Evolutionary conservation across 2,888 invertebrate genomes (phyloP), one percentile per base, ranked within the genome.

Genomic region (Caenorhabditis imperialis): DNA sequence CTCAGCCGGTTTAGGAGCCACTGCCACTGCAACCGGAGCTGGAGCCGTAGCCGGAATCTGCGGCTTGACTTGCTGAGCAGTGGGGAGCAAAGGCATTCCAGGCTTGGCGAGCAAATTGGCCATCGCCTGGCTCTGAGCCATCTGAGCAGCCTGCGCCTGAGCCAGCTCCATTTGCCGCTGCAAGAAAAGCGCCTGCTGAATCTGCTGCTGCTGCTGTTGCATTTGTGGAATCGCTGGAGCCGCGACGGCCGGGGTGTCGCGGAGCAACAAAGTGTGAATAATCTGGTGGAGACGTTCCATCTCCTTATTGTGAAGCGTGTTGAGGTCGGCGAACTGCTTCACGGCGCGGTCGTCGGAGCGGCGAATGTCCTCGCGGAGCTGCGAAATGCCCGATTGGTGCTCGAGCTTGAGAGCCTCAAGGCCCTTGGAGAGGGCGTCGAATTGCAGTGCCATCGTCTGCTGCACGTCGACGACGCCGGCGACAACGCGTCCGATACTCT

Each of bases 381-480:
- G 62, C 2, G 71, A 7, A 33, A 74, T 63, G 1, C 73, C 55
- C 5, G 47, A 22, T 5, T 57, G 51, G 16, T 72, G 67, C 18
- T 77, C 77, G 3, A 73, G 33, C 77, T 72, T 76, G 27, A 79
- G 44, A 0, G 74, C 67, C 33, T 82, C 81, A 18, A 82, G 20
- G 10, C 71, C 53, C n/a, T 65, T 70, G 3, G 73, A 35, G 8
- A 82, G 55, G 4, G 53, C 30, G 4, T 73, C 44, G 44, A 77
- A 78, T 35, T 78, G 71, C 12, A 40, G 25, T 1, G 73, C 58
- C 42, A 78, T 50, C 6, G 60, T 54, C 42, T 79, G 73, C 51
- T 82, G 82, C 3, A 75, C 75, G 33, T 82, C 81, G 33, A 81
- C 79, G 23, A 82, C 74, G 44, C 75, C 70, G 10, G 75, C 57